Evolutionary conservation across 1,140 invertebrate species (phyloP), one percentile per base, ranked within the genome.

Genomic region (Helicoverpa zea): DNA sequence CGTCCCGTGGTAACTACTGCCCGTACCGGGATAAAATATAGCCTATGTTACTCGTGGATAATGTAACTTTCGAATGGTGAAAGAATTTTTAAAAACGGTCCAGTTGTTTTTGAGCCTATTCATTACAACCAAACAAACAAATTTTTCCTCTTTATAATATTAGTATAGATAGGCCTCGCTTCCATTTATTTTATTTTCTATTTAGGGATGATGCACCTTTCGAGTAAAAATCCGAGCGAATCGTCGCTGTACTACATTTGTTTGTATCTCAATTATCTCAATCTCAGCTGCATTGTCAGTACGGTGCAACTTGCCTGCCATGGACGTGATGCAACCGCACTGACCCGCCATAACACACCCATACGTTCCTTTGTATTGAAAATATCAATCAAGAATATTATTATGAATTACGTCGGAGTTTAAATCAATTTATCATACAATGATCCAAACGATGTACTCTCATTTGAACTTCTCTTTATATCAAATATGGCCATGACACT

Each of bases 231-330:
- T 43, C 35, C 35, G n/a, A 43, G 35, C 5, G 35, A 43, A 7
- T 23, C 23, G 35, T 9, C 35, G 5, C 5, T 43, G 16, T 58
- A 58, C 16, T 23, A 18, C 9, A 58, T 18, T 23, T 58, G 18
- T 58, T 18, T 10, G 52, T 54, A 54, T 54, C 2, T 54, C 12
- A 54, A 3, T n/a, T n/a, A n/a, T n/a, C n/a, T n/a, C n/a, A n/a
- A n/a, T n/a, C n/a, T n/a, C 7, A 18, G 18, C n/a, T 68, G 64
- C 43, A 68, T 29, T 72, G 18, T 52, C 18, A 30, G 9, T 52
- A 18, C 29, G 9, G 49, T 76, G 74, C 74, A 52, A 63, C 58
- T 47, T 23, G 74, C 63, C 58, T 63, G 56, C 58, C 74, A 51
- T 76, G 43, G 43, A 29, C 58, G 7, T 51, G 74, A 51, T 29